Evolutionary conservation across 1,140 invertebrate species (phyloP).

Genomic region (Gonatopus flavifemur): DNA sequence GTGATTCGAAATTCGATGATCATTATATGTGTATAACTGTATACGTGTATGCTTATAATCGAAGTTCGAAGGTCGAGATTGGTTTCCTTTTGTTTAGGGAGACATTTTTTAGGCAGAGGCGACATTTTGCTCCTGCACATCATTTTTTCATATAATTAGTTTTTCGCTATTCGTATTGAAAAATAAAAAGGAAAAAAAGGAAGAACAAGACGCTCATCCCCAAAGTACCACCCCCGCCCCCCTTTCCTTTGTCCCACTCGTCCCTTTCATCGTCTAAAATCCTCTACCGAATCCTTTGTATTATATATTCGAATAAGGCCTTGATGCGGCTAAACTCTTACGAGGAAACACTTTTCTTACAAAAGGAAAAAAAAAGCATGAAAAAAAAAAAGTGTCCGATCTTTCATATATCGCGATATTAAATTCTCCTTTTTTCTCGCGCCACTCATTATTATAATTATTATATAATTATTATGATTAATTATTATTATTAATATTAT

Average conservation of each 20-base stretch:
- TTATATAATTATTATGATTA: too few relatives aligned
- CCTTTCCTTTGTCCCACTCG: conserved; percentile 4
- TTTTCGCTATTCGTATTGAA: conserved; percentile 8
- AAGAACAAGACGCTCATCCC: too few relatives aligned
- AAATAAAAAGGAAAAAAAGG: background rate
- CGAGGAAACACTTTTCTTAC: conserved; percentile 22
- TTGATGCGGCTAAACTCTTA: conserved; percentile 25
- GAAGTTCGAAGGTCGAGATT: too few relatives aligned
- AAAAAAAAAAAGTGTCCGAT: too few relatives aligned
- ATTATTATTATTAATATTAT: too few relatives aligned
- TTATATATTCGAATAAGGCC: conserved; percentile 39
- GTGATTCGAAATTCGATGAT: too few relatives aligned
- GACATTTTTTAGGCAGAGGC: conserved; percentile 14
- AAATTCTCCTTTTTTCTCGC: too few relatives aligned
- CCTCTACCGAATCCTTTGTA: conserved; percentile 32
- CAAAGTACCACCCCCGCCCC: background rate
- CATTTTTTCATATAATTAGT: too few relatives aligned
- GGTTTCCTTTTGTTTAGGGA: too few relatives aligned
- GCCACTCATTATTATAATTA: too few relatives aligned
- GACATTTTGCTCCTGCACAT: conserved; percentile 1
- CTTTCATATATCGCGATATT: conserved; percentile 26
- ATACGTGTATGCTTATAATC: too few relatives aligned
- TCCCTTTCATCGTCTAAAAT: conserved; percentile 16
- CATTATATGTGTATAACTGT: too few relatives aligned
- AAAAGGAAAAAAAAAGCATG: background rate